Conservation (phyloP, 2,888 invertebrate species). For the Criorhina ranunculi region DNA sequence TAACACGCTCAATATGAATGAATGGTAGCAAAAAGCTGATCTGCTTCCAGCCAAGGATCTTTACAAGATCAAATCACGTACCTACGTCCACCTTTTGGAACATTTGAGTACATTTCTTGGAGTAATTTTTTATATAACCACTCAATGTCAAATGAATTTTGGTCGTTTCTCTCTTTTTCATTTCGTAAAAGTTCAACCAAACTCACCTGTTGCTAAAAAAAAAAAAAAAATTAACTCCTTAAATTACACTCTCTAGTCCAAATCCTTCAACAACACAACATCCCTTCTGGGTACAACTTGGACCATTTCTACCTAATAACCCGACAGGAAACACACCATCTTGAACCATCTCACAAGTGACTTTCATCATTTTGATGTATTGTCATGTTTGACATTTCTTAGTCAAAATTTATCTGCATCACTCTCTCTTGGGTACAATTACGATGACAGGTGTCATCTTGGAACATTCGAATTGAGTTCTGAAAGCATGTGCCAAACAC, state of each 20-base stretch:
- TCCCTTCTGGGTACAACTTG: constrained; percentile 49
- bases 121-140: too few relatives aligned
- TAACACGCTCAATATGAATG: too few relatives aligned
- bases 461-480: constrained; percentile 67
- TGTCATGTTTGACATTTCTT: constrained; percentile 73
- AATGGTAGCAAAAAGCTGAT: too few relatives aligned
- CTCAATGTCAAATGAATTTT: too few relatives aligned
- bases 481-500: constrained; percentile 73
- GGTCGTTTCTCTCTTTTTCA: too few relatives aligned
- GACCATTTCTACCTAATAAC: constrained; percentile 49
- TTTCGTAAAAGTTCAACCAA: too few relatives aligned
- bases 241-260: neutral
- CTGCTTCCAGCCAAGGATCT: too few relatives aligned
- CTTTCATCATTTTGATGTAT: constrained; percentile 55
- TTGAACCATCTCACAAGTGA: constrained; percentile 49
- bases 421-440: constrained; percentile 58
- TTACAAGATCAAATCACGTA: too few relatives aligned
- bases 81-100: too few relatives aligned
- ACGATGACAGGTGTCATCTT: constrained; percentile 75
- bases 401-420: constrained; percentile 56
- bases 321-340: constrained; percentile 56
- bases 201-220: neutral
- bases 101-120: too few relatives aligned
- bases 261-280: constrained; percentile 1
- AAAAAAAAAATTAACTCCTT: neutral